Percentiles rank a stretch among this genome's conserved stretches.
Evolutionary conservation across 2,888 invertebrate genomes (phyloP).

Genomic region (Philereme vetulata): DNA sequence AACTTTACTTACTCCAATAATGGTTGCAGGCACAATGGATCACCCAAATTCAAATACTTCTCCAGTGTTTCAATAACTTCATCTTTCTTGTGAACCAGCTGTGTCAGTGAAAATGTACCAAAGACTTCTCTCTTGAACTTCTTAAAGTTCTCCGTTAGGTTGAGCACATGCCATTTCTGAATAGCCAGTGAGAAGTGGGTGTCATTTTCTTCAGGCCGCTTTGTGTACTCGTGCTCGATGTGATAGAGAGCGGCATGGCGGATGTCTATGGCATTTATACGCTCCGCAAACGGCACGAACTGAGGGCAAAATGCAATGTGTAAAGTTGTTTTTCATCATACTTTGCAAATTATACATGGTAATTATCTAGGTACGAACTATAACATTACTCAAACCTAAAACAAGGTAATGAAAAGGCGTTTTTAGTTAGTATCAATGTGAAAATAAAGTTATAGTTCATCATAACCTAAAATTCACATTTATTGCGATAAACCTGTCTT

Average conservation of each 20-base stretch:
- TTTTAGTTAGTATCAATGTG: neutral
- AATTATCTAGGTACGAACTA: neutral
- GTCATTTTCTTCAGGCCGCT: slow-evolving; percentile 87
- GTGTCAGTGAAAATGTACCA: slow-evolving; percentile 91
- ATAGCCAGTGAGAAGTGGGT: slow-evolving; percentile 93
- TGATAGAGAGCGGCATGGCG: slow-evolving; percentile 92
- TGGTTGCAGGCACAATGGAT: slow-evolving; percentile 90
- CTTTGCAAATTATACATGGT: no score
- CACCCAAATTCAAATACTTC: slow-evolving; percentile 88
- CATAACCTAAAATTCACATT: slow-evolving; percentile 46
- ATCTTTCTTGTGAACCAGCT: slow-evolving; percentile 91
- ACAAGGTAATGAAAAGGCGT: neutral
- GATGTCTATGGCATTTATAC: slow-evolving; percentile 93
- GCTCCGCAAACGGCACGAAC: slow-evolving; percentile 95
- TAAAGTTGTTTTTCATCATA: neutral
- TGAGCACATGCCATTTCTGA: slow-evolving; percentile 95
- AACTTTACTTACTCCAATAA: slow-evolving; percentile 90
- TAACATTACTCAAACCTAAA: neutral
- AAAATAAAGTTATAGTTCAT: neutral
- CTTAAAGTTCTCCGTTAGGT: slow-evolving; percentile 92
- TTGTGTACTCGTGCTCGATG: slow-evolving; percentile 90
- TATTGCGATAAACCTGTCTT: slow-evolving; percentile 45
- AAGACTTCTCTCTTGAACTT: slow-evolving; percentile 90
- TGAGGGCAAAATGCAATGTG: slow-evolving; percentile 52
- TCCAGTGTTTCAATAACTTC: slow-evolving; percentile 88